Conservation (phyloP, 1,140 invertebrate genomes). For the Hyles vespertilio region DNA sequence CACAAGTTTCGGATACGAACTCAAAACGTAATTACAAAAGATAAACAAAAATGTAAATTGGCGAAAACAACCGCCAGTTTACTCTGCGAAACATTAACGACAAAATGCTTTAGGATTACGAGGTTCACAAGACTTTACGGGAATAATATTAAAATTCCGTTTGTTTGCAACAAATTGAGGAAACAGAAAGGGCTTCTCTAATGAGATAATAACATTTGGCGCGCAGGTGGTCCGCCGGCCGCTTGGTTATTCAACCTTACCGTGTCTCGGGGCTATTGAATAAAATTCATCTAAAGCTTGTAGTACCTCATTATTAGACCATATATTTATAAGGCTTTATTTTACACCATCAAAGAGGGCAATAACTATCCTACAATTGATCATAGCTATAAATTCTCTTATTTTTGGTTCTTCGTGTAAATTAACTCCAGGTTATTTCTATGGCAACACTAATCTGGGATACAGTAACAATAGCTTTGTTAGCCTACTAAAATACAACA, state of each 20-base stretch:
- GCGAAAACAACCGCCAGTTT: conserved; percentile 16
- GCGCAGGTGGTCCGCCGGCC: conserved; percentile 38
- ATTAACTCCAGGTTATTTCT: too few species aligned
- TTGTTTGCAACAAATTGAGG: conserved; percentile 51
- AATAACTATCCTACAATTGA: too few species aligned
- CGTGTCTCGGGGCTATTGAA: too few species aligned
- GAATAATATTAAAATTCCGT: conserved; percentile 51
- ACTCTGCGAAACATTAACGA: conserved; percentile 17
- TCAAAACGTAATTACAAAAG: conserved; percentile 16
- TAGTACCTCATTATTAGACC: too few species aligned
- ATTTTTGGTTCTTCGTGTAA: too few species aligned
- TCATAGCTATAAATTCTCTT: too few species aligned
- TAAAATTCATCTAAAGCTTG: too few species aligned
- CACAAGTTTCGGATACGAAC: not conserved
- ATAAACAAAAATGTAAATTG: conserved; percentile 20
- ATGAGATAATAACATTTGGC: conserved; percentile 55
- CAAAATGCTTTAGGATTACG: conserved; percentile 22
- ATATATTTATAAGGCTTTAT: too few species aligned
- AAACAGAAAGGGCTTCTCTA: conserved; percentile 42
- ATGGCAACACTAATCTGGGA: too few species aligned
- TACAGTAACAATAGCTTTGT: too few species aligned
- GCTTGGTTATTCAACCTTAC: conserved; percentile 30
- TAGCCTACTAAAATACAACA: too few species aligned
- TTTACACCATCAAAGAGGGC: too few species aligned
- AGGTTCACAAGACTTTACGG: conserved; percentile 23